Percentiles rank a stretch among this genome's conserved stretches.
Evolutionary conservation across 2,113 vertebrate genomes (phyloP).

Genomic region (Machaerirhynchus nigripectus): DNA sequence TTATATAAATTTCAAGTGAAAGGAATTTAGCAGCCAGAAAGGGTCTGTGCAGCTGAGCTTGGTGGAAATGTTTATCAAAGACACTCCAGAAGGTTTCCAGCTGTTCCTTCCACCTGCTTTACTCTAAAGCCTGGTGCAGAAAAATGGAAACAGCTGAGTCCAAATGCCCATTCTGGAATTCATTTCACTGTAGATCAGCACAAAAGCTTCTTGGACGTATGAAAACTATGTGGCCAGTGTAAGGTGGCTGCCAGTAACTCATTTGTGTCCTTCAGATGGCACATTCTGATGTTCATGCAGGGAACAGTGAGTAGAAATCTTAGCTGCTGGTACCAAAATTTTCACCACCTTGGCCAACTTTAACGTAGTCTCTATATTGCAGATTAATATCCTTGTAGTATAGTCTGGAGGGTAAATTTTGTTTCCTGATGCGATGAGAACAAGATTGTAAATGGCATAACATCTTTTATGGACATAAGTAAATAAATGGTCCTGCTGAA

Average conservation of each 20-base stretch:
- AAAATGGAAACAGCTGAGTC: neutral
- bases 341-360: neutral
- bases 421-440: neutral
- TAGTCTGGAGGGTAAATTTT: neutral
- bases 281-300: neutral
- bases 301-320: neutral
- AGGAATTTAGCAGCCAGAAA: slow-evolving; percentile 11
- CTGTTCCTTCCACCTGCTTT: slow-evolving; percentile 39
- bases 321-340: neutral
- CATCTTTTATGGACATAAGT: neutral
- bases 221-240: neutral
- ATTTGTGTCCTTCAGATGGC: neutral
- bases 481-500: neutral
- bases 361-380: neutral
- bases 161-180: neutral
- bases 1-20: slow-evolving; percentile 43
- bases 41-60: neutral
- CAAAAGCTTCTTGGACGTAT: neutral
- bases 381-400: neutral
- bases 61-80: slow-evolving; percentile 5
- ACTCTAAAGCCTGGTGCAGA: neutral
- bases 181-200: neutral
- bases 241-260: neutral
- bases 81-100: slow-evolving; percentile 33
- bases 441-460: neutral